Conservation (phyloP, 1,140 invertebrate species). For the Drosophila littoralis region DNA sequence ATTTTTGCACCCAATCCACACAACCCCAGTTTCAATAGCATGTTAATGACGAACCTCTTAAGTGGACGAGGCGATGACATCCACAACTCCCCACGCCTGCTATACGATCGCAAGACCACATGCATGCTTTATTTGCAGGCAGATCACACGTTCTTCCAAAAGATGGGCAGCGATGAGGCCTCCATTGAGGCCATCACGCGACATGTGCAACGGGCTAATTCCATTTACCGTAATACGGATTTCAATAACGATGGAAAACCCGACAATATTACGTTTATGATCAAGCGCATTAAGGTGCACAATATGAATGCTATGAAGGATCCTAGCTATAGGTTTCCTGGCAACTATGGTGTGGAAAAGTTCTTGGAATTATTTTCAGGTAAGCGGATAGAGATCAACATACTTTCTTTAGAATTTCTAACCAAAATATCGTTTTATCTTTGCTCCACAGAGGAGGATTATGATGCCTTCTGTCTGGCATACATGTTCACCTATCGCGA, state of each 20-base stretch:
- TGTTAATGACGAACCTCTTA: constrained; percentile 87
- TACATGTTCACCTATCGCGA: constrained; percentile 99
- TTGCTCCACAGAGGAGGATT: constrained; percentile 92
- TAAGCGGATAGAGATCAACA: constrained; percentile 83
- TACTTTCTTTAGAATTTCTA: background rate
- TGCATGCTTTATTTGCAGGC: constrained; percentile 97
- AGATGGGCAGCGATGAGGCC: constrained; percentile 96
- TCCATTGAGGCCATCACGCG: constrained; percentile 97
- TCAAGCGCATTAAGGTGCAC: constrained; percentile 97
- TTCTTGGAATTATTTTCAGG: constrained; percentile 96
- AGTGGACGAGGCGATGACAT: constrained; percentile 86
- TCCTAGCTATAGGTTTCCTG: constrained; percentile 94
- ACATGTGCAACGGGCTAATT: constrained; percentile 96
- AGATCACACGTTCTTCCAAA: constrained; percentile 96
- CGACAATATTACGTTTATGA: constrained; percentile 98
- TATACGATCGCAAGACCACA: constrained; percentile 88
- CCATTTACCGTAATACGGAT: constrained; percentile 96
- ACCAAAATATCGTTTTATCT: background rate
- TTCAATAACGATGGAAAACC: constrained; percentile 96
- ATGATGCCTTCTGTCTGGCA: constrained; percentile 98
- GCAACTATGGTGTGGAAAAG: constrained; percentile 97
- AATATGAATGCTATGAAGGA: constrained; percentile 92
- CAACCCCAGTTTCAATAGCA: constrained; percentile 85
- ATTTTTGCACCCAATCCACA: constrained; percentile 80
- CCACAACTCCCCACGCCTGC: constrained; percentile 80